phyloP scores from a whole-genome alignment of 1,140 invertebrate genomes.

The Meloidogyne chitwoodi region DNA sequence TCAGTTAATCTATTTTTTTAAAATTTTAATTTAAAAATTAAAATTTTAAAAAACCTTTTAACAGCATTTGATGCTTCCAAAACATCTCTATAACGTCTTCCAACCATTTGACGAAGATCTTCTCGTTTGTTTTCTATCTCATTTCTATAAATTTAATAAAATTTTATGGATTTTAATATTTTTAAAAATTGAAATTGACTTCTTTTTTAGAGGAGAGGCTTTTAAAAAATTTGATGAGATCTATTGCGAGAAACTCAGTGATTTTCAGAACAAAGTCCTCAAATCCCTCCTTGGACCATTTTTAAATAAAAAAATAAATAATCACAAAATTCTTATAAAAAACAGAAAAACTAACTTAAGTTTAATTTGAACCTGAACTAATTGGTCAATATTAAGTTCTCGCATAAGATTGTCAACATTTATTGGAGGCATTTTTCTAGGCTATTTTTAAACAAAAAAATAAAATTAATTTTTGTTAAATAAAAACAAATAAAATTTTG shows the following conservation, averaged over 20 bases:
- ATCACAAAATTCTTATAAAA: slow-evolving; percentile 16
- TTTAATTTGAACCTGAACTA: slow-evolving; percentile 45
- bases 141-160: slow-evolving; percentile 42
- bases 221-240: no score
- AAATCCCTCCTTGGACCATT: no score
- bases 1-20: slow-evolving; percentile 22
- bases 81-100: slow-evolving; percentile 60
- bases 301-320: no score
- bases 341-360: slow-evolving; percentile 5
- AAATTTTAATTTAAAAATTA: neutral
- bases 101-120: slow-evolving; percentile 61
- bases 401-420: slow-evolving; percentile 54
- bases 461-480: neutral
- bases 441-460: neutral
- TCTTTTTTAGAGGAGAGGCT: no score
- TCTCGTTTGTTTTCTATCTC: slow-evolving; percentile 63
- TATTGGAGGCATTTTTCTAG: slow-evolving; percentile 23
- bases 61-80: slow-evolving; percentile 60
- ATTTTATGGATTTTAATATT: no score
- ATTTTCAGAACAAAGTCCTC: no score
- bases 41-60: slow-evolving; percentile 23
- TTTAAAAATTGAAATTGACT: no score
- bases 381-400: slow-evolving; percentile 55
- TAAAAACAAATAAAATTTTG: neutral
- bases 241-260: no score